Base-by-base conservation (phyloP, 2,888 invertebrate genomes). In the Physocephala rufipes region DNA sequence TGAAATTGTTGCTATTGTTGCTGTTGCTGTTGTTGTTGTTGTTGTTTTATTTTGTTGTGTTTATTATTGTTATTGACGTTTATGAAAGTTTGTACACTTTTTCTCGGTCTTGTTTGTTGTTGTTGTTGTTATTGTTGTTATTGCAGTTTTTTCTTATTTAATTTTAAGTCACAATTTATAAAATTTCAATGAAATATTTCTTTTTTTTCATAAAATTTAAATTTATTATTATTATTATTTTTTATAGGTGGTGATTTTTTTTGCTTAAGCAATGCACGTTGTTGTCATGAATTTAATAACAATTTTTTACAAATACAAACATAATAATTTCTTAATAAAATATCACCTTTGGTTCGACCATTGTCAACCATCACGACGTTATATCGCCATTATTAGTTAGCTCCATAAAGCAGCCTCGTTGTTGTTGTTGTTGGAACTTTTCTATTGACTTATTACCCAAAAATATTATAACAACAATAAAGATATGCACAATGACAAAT, bases 241-340 rank as follows among this genome's bases (percentile, higher is more conserved):
- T 49, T n/a, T 64, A 24, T 49, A 13, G 45, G 16, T 66, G 19
- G 13, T 26, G 28, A 28, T n/a, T 51, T 65, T 30, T 51, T 12
- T n/a, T n/a, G n/a, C n/a, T n/a, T n/a, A 67, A 59, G 24, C 67
- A 47, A 7, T 67, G 59, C 67, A 67, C 67, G 67, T 67, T 26
- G 67, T 16, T 47, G 59, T 24, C 67, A 61, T 67, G 47, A 59
- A 67, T 59, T 66, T 19, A 66, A 66, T 55, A 55, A 66, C 36
- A 21, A 53, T 53, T 66, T 66, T 53, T 47, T 36, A n/a, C 28
- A 66, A 66, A 53, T 53, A 15, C 9, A 24, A 53, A 66, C 49
- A 66, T 53, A 30, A 66, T 13, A 19, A 45, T 59, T 67, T 67
- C 59, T 66, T n/a, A 43, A 43, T 19, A n/a, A 26, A 4, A 30